Conservation (phyloP, 2,113 vertebrate species). For the Pachyramphus minor region DNA sequence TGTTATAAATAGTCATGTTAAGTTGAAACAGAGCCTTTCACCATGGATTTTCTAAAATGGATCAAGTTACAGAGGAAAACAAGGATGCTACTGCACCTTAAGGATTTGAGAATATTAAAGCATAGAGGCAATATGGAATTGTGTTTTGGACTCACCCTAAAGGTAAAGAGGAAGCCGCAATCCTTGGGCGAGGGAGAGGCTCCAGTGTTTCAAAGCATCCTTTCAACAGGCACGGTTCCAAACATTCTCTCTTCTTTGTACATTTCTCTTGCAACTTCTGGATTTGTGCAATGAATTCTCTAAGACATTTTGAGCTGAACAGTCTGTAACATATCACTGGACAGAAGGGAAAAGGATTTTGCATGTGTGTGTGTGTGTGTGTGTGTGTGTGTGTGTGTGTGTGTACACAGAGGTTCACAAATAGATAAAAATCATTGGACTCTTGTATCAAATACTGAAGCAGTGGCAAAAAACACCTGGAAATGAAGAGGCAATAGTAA, state of each 20-base stretch:
- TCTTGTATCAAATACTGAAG: not conserved
- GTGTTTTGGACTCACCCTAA: not conserved
- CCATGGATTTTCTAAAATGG: not conserved
- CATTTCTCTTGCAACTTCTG: not conserved
- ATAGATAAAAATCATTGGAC: not conserved
- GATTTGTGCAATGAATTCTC: not conserved
- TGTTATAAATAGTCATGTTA: not conserved
- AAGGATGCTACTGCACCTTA: not conserved
- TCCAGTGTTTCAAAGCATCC: not conserved
- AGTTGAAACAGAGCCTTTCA: not conserved
- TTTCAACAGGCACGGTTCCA: not conserved
- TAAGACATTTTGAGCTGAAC: not conserved
- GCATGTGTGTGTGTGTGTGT: too few relatives aligned
- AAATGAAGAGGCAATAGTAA: not conserved
- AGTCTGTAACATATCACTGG: not conserved
- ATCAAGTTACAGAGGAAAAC: not conserved
- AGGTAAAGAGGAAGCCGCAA: not conserved
- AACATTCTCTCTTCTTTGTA: not conserved
- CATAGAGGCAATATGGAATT: not conserved
- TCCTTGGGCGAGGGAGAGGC: too few relatives aligned
- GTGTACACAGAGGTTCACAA: not conserved
- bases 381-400: not conserved
- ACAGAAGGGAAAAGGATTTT: not conserved
- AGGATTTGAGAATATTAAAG: not conserved
- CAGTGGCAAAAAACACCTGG: not conserved